A percentile compares a stretch with the other conserved stretches of the same genome.
These are phyloP conservation scores for Oxyteleia sp. DNA, from an alignment of 2,888 invertebrate species.

Conservation along the genomic window DNA sequence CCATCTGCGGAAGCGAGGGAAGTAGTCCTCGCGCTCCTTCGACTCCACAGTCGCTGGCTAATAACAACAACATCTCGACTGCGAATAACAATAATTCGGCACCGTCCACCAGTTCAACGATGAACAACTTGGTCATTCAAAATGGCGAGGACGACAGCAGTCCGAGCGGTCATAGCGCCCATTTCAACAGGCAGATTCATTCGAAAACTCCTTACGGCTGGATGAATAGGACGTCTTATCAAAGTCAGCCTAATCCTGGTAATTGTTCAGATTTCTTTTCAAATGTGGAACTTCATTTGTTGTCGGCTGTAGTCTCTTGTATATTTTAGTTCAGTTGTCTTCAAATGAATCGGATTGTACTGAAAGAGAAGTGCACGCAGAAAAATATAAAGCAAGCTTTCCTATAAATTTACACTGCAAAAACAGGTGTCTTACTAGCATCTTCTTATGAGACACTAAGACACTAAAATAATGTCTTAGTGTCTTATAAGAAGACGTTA, in stretches of 20 bases:
- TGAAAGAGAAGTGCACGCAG: too few relatives aligned
- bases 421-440: too few relatives aligned
- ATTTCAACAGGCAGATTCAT: constrained; percentile 90
- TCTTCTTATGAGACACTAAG: too few relatives aligned
- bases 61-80: constrained; percentile 82
- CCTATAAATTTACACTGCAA: too few relatives aligned
- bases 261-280: too few relatives aligned
- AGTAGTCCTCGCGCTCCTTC: constrained; percentile 88
- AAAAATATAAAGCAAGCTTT: too few relatives aligned
- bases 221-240: constrained; percentile 97
- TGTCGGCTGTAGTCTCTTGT: too few relatives aligned
- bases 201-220: constrained; percentile 95
- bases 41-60: constrained; percentile 83
- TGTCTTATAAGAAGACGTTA: too few relatives aligned
- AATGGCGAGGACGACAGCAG: constrained; percentile 85
- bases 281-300: too few relatives aligned
- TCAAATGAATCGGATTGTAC: too few relatives aligned
- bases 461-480: too few relatives aligned
- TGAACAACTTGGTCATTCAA: constrained; percentile 75
- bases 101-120: constrained; percentile 28
- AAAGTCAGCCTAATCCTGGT: constrained; percentile 95
- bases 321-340: too few relatives aligned
- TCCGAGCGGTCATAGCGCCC: background rate
- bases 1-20: constrained; percentile 89
- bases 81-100: constrained; percentile 51